Base-by-base conservation (phyloP, 1,140 invertebrate species). In the Lethocerus indicus region DNA sequence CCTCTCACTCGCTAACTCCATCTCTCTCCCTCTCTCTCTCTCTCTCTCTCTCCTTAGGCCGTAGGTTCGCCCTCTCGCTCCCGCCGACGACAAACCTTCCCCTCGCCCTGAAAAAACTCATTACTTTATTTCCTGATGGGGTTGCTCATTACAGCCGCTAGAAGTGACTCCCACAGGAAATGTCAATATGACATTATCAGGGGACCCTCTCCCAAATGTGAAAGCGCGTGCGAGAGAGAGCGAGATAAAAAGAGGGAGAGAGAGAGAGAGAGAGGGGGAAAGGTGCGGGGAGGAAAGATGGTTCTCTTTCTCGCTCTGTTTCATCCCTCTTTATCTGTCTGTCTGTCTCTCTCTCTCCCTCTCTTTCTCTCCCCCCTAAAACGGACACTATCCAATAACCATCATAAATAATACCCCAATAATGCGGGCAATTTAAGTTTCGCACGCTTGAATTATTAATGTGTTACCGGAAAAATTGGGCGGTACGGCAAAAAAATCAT, bases 151-250 rank as follows among this genome's bases (percentile, higher is more conserved):
- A 46, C 29, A 25, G 28, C 24, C 2, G 2, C 24, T n/a, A 7
- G 24, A n/a, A 45, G 14, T 23, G 14, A 1, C 35, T 14, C 24
- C 7, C 23, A n/a, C 46, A 25, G 46, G 26, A 29, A 48, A 48
- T 48, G 47, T 48, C 47, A 48, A 18, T 37, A 27, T 48, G 47
- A 48, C 47, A 48, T 48, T 48, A 29, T 45, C 43, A 45, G 21
- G 5, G 42, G 18, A 14, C 43, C n/a, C 37, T 39, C 37, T 39
- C 16, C n/a, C 37, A 39, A 39, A 39, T 18, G 37, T 16, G 18
- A 23, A 44, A 1, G 36, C 23, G 36, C 7, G 20, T 37, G n/a
- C 3, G n/a, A 24, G 2, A 25, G 13, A 7, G 28, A 44, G 1
- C 2, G 24, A 14, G 2, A 44, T 3, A 27, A 27, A 28, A 27